phyloP scores from a whole-genome alignment of 1,140 invertebrate genomes.

The Procambarus virginalis region DNA sequence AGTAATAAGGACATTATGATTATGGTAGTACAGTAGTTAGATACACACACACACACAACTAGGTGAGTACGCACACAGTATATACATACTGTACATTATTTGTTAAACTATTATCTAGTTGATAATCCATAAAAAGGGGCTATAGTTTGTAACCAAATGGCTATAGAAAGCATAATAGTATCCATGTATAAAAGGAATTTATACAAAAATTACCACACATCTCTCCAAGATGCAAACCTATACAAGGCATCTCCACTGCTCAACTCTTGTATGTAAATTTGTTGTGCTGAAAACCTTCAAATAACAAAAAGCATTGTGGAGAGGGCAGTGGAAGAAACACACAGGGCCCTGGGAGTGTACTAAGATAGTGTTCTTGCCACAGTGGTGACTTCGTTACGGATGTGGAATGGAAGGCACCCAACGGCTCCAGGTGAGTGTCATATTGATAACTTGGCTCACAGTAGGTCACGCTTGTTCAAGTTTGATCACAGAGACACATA shows the following conservation, averaged over 20 bases:
- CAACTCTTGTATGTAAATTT: background rate
- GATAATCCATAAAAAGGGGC: too few relatives aligned
- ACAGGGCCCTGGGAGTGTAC: slow-evolving; percentile 14
- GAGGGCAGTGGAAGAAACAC: background rate
- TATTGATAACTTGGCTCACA: background rate
- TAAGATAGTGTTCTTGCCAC: slow-evolving; percentile 56
- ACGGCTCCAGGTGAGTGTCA: slow-evolving; percentile 61
- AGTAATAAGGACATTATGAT: too few relatives aligned
- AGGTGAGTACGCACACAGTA: too few relatives aligned
- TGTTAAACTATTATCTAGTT: too few relatives aligned
- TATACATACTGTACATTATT: too few relatives aligned
- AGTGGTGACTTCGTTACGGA: slow-evolving; percentile 65
- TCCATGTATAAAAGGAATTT: background rate
- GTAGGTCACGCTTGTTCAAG: too few relatives aligned
- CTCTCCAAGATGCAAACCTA: background rate
- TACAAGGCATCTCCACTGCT: background rate
- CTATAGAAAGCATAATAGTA: background rate
- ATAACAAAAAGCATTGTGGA: background rate
- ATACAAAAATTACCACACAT: background rate
- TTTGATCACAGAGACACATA: too few relatives aligned
- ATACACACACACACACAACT: too few relatives aligned
- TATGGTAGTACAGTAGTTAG: too few relatives aligned
- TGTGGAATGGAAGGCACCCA: slow-evolving; percentile 61
- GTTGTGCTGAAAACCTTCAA: background rate
- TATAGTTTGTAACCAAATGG: too few relatives aligned